Base-by-base conservation (phyloP, 2,888 invertebrate genomes). In the Incurvaria masculella region DNA sequence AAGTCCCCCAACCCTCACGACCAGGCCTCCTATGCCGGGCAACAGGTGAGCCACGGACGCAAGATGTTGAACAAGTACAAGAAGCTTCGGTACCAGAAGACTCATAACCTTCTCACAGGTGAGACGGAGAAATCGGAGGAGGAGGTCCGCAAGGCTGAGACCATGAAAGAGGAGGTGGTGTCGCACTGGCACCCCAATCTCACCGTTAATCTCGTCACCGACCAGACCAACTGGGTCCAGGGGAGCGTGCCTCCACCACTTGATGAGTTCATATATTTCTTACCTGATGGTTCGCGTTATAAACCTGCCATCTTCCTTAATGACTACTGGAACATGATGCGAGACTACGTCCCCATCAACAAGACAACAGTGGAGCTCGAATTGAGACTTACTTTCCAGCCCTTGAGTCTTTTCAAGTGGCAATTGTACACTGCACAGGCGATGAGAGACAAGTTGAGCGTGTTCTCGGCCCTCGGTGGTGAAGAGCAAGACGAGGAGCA, bases 141-240 rank as follows among this genome's bases (percentile, higher is more conserved):
- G 63, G 92, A 94, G 69, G 86, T 84, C 49, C 78, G 82, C 69
- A 89, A 92, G 81, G 84, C 88, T 33, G 87, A 89, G 59, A 81
- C 85, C 47, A 74, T 88, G 62, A 87, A 86, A 60, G 89, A 89
- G 60, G 95, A 97, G 72, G 89, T 98, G 49, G 81, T 98, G 0
- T 97, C 97, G 2, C 97, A 97, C 69, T 99, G 99, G 98, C 99
- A 99, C 82, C 97, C 97, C 4, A 99, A 99, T 75, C 71, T 99
- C 60, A 99, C 99, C 1, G 79, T 99, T 46, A 97, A 95, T 72
- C 68, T 99, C 45, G 89, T 99, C 2, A 91, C 91, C 45, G 99
- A 99, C 73, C 95, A 97, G 69, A 97, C 97, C 0, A 87, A 89
- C 54, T 99, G 98, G 98, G 84, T 89, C 21, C 86, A 86, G 60